phyloP scores from a whole-genome alignment of 2,797 vertebrate genomes.

The Mormyrops attenuatus region DNA sequence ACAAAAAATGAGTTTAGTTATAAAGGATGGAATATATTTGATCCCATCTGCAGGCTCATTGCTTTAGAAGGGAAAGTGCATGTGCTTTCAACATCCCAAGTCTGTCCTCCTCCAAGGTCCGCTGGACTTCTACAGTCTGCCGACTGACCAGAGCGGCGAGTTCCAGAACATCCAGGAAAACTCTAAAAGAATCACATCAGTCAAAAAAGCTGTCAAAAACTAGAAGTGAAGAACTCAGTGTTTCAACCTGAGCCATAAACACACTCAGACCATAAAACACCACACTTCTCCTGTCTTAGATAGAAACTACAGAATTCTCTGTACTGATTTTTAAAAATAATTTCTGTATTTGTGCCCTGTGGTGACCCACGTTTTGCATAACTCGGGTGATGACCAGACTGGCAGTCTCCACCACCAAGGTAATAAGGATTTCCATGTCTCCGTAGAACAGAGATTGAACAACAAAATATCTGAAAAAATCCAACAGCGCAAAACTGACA shows the following conservation, averaged over 20 bases:
- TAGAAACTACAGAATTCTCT: neutral
- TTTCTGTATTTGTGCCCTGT: neutral
- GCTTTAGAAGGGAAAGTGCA: slow-evolving; percentile 48
- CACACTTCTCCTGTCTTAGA: neutral
- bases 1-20: neutral
- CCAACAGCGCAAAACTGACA: neutral
- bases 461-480: neutral
- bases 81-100: slow-evolving; percentile 44
- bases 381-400: neutral
- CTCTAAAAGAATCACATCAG: neutral
- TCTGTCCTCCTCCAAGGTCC: slow-evolving; percentile 52
- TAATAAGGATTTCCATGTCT: neutral
- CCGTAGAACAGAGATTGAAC: neutral
- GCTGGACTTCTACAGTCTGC: slow-evolving; percentile 56
- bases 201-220: neutral
- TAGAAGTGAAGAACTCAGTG: neutral
- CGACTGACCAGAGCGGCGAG: slow-evolving; percentile 62
- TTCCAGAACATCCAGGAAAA: slow-evolving; percentile 43
- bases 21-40: neutral
- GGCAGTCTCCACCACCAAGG: neutral
- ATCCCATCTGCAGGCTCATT: slow-evolving; percentile 27
- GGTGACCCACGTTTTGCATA: neutral
- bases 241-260: neutral
- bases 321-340: neutral
- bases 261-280: neutral